Evolutionary conservation across 1,140 invertebrate species (phyloP).

Genomic region (Brachionus asplanchnoidis): DNA sequence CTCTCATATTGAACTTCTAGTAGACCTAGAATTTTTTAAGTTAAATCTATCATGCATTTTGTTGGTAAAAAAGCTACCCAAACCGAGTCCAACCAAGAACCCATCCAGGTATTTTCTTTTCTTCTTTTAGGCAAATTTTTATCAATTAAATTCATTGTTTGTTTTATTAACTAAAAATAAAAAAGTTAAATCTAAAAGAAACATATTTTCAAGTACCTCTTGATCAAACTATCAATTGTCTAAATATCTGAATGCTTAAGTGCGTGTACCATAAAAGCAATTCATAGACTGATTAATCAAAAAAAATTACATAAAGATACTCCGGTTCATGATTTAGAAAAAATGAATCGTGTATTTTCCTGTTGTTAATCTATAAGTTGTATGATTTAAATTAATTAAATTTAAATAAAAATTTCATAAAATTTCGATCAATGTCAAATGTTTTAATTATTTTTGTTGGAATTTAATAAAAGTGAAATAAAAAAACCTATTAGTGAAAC

Average conservation of each 20-base stretch:
- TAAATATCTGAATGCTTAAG: too few species aligned
- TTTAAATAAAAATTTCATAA: neutral
- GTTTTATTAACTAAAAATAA: too few species aligned
- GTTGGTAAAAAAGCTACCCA: neutral
- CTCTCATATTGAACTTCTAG: neutral
- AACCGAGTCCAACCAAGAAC: neutral
- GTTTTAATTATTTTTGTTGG: neutral
- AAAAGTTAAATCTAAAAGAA: too few species aligned
- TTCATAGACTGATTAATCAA: too few species aligned
- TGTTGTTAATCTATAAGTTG: neutral
- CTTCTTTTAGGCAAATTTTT: neutral
- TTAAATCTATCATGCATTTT: conserved; percentile 2
- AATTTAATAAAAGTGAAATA: neutral
- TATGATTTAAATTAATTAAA: neutral
- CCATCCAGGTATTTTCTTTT: neutral
- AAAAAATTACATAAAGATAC: too few species aligned
- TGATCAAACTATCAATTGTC: too few species aligned
- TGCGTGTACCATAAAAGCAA: too few species aligned
- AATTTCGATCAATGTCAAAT: neutral
- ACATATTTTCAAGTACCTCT: too few species aligned
- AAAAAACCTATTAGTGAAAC: neutral
- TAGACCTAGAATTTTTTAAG: neutral
- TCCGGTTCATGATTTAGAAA: too few species aligned
- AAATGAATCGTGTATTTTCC: too few species aligned
- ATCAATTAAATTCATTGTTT: too few species aligned